Evolutionary conservation across 2,888 invertebrate genomes (phyloP), one percentile per base, ranked within the genome.

Genomic region (Dichetophora obliterata): DNA sequence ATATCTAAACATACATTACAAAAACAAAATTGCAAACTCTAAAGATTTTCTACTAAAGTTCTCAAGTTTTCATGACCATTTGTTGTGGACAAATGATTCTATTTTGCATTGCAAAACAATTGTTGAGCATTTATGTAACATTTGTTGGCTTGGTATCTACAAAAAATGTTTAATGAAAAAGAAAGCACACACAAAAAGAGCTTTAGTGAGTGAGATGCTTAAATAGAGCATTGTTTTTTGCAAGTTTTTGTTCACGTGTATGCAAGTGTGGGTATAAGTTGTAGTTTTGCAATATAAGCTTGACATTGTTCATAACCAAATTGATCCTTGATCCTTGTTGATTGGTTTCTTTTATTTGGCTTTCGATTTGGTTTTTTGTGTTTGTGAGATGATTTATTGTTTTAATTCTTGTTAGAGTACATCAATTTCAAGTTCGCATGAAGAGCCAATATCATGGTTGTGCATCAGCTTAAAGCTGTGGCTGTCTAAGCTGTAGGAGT

Each of bases 341-440:
- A 66, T 66, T 37, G 43, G 37, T 66, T 66, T 19, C n/a, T 43
- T 66, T 66, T 66, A 9, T 66, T 22, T 34, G 14, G 9, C 5
- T 43, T 66, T 66, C 3, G 6, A 19, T 66, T 14, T 19, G 16
- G 9, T 65, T 37, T 16, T 65, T 27, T 34, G 4, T 14, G 37
- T 34, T 65, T n/a, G 31, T 65, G 5, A 0, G 8, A 16, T 37
- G 65, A 65, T 65, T 65, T 65, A 37, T 65, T n/a, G 65, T 34
- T 65, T 16, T 4, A 31, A n/a, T 43, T 31, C 65, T 65, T 65
- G 16, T 34, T 37, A 14, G 9, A 65, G 8, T 19, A 37, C 19
- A 24, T 65, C 65, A 65, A 65, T 65, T n/a, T 65, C 65, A 65
- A 65, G 65, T 65, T 65, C 65, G 37, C 37, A 37, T 37, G 22